Base-by-base conservation (phyloP, 2,113 vertebrate genomes). In the Oxyruncus cristatus region DNA sequence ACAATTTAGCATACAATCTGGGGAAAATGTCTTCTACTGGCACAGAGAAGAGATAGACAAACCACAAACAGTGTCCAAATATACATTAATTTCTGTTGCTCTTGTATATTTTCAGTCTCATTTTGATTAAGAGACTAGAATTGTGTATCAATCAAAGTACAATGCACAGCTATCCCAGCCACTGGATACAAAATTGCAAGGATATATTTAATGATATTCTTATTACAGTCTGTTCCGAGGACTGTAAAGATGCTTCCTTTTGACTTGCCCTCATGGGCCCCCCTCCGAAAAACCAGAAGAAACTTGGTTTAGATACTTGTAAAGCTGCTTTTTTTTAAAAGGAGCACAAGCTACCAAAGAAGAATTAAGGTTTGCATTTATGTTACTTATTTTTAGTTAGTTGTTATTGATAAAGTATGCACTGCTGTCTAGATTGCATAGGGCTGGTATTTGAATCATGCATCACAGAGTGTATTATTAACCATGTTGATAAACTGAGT, bases 1-100 rank as follows among this genome's bases (percentile, higher is more conserved):
- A 73, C 77, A 95, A 71, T 90, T 91, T 84, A 70, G 49, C 66
- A 58, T 71, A 49, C 59, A 85, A 62, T 94, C 80, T 89, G 95
- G 71, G 88, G 49, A 79, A 89, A 93, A 79, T 76, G 71, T 84
- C 68, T 74, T 85, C 68, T 88, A 10, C 47, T 94, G 90, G 76
- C 66, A 63, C 44, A 66, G 59, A 62, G 32, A 24, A 39, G 52
- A 65, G 78, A 67, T 39, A 80, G 72, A 46, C 42, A 93, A 92
- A 85, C 28, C 63, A 83, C 61, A 46, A 95, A 58, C 7, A 13
- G n/a, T 59, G 27, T 79, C 49, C 70, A 89, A 85, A 85, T 85
- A 22, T 19, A 33, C 18, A 76, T 90, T 11, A 32, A 73, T 92
- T 92, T 88, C 71, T 85, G 32, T 76, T 93, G n/a, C 30, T 90